These are phyloP conservation scores for Marisa cornuarietis DNA, from an alignment of 1,140 invertebrate species.

Conservation along the genomic window DNA sequence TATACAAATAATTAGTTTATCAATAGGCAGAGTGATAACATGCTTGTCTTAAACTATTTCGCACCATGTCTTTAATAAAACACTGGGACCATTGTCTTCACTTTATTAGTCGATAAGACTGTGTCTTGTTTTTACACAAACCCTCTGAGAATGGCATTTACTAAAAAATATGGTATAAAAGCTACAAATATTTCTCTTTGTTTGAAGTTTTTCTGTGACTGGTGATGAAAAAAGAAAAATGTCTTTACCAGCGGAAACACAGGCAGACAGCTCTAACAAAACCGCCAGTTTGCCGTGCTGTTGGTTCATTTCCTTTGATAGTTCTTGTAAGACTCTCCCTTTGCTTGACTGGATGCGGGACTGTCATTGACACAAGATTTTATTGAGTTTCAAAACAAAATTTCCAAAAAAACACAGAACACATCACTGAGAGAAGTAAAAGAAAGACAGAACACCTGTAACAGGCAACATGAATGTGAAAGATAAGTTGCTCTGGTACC, in stretches of 20 bases:
- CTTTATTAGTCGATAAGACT: background rate
- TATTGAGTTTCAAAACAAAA: background rate
- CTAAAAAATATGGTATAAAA: background rate
- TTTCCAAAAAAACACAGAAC: background rate
- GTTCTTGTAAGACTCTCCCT: conserved; percentile 72
- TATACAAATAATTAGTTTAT: no score
- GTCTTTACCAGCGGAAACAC: conserved; percentile 66
- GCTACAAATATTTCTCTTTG: background rate
- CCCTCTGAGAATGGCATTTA: background rate
- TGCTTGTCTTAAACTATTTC: background rate
- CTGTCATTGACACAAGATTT: conserved; percentile 46
- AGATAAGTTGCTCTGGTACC: no score
- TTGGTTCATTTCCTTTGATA: conserved; percentile 70
- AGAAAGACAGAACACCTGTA: background rate
- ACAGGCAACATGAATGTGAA: no score
- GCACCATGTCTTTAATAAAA: no score
- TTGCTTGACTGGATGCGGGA: conserved; percentile 75
- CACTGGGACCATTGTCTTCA: background rate
- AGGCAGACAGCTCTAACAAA: conserved; percentile 72
- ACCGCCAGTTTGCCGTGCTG: conserved; percentile 70
- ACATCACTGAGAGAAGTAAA: background rate
- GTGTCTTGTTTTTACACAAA: no score
- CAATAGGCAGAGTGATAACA: background rate
- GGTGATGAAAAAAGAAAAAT: background rate
- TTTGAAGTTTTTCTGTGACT: background rate